A percentile compares a stretch with the other conserved stretches of the same genome.
Evolutionary conservation across 2,113 vertebrate species (phyloP).

Genomic region (Emydura subglobosa): DNA sequence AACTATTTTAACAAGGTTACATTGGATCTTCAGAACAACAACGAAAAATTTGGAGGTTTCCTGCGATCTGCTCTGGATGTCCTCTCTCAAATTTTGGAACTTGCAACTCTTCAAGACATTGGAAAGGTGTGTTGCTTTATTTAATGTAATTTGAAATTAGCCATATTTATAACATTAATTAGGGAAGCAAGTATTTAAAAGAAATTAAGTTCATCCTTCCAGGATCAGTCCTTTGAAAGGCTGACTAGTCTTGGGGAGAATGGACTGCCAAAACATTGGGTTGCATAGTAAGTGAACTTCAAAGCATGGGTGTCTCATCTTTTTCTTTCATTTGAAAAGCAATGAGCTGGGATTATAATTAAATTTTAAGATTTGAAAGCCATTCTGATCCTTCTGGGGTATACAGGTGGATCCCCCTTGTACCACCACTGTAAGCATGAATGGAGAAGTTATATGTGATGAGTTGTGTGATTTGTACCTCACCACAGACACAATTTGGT

Average conservation of each 20-base stretch:
- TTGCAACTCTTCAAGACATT: conserved; percentile 95
- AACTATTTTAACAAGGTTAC: conserved; percentile 84
- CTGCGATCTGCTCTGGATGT: conserved; percentile 92
- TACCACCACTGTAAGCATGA: not conserved
- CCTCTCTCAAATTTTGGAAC: conserved; percentile 93
- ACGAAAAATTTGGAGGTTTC: conserved; percentile 96
- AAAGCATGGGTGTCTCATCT: not conserved
- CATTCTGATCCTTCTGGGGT: not conserved
- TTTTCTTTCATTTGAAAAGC: not conserved
- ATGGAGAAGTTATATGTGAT: not conserved
- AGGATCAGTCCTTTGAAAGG: not conserved
- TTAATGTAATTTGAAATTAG: not conserved
- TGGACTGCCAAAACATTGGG: not conserved
- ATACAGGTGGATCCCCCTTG: not conserved
- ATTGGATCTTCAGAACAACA: conserved; percentile 92
- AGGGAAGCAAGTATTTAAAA: not conserved
- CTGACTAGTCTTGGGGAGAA: fast-evolving
- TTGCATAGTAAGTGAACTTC: not conserved
- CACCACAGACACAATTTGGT: not conserved
- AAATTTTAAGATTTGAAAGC: not conserved
- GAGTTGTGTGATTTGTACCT: not conserved
- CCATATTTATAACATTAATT: not conserved
- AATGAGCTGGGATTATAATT: not conserved
- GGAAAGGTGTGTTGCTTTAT: conserved; percentile 85
- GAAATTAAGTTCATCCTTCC: not conserved